Base-by-base conservation (phyloP, 2,888 invertebrate species). In the Perizoma flavofasciatum region DNA sequence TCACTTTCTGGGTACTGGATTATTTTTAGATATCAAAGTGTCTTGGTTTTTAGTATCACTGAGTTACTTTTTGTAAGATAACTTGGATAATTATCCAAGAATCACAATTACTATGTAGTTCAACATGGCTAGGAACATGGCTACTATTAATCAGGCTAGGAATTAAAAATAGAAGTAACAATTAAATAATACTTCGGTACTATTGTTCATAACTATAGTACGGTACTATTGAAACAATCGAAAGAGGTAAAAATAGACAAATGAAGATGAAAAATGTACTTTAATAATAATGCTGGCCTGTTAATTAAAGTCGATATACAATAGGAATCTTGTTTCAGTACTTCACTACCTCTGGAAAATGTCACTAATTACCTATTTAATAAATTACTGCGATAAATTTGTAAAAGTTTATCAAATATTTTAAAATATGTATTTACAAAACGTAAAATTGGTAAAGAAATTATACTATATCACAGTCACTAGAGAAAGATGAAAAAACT, bases 391-490 rank as follows among this genome's bases (percentile, higher is more conserved):
- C 73, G 79, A 80, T 87, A 88, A 89, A 91, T 87, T 88, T 92
- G 91, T 92, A 92, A 88, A 92, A 85, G 82, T 84, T 82, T 92
- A 92, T 90, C 89, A 91, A 91, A 91, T 74, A 82, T 86, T 83
- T 82, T 66, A 80, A 87, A 86, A 79, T 90, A n/a, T n/a, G n/a
- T n/a, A 89, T 90, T 69, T 89, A 89, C 88, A 89, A 88, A 80
- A 86, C 79, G 74, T 84, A 81, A 79, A 77, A 78, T 77, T 73
- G 72, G 82, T 77, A 80, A 81, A 74, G 78, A 88, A 90, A 89
- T 89, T 88, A 90, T 87, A 86, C 88, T 90, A 90, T 92, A 92
- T 92, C 91, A 92, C 91, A 92, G 91, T 89, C 83, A 83, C 91
- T 92, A 91, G 86, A 89, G 79, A 90, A 82, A 88, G 83, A 85